Base-by-base conservation (phyloP, 2,888 invertebrate species). In the Cyclophora albipunctata region DNA sequence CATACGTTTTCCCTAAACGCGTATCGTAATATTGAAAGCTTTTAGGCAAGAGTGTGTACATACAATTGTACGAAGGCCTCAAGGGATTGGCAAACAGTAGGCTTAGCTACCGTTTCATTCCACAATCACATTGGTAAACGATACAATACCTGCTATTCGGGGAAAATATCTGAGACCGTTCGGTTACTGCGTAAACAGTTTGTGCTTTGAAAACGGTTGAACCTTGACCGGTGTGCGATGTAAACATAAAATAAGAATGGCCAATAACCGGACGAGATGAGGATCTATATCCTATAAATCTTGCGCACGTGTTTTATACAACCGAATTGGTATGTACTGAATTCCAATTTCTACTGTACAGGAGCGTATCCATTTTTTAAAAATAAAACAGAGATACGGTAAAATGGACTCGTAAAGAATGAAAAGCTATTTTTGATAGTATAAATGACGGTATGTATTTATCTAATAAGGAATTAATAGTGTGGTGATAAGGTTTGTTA, bases 61-160 rank as follows among this genome's bases (percentile, higher is more conserved):
- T 67, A 64, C 53, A 56, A 60, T 66, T 63, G 60, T 63, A 65
- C 46, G 49, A 54, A 6, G 55, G 50, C 35, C 69, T 58, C 59
- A 42, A 50, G 66, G 67, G 67, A 66, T 65, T 45, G 58, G 57
- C 61, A 55, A 64, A 65, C 62, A 66, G 59, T 55, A 59, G 62
- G 57, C 53, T 53, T 57, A 59, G 52, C 61, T 57, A 59, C 62
- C 60, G 60, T 62, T 62, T 59, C 54, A 58, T 58, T 64, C 63
- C 55, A 66, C 65, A 69, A 68, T 66, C 61, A 64, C 62, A 64
- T 62, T 56, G 58, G 64, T 63, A 66, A 67, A 64, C 67, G 63
- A 69, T 63, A 66, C 61, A 59, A 61, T 59, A 61, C 61, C 59
- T 58, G 49, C 49, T 54, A 50, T 58, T 57, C 55, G 49, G 47